Evolutionary conservation across 2,888 invertebrate genomes (phyloP).

Genomic region (Rhimphoctona megacephalus): DNA sequence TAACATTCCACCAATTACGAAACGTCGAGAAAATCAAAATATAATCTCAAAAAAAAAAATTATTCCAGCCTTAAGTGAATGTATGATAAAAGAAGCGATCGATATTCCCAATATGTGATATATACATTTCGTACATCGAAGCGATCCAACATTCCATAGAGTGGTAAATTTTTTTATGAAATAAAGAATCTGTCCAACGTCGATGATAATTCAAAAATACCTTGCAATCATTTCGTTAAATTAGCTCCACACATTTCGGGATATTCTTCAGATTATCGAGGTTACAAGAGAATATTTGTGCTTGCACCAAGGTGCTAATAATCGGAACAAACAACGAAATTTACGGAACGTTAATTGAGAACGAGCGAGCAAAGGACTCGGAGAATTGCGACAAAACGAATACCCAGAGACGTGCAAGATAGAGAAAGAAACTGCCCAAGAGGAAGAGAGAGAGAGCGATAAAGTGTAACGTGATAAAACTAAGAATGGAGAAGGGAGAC

Average conservation of each 20-base stretch:
- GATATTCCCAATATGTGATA: neutral
- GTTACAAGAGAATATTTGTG: conserved; percentile 9
- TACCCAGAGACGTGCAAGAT: conserved; percentile 14
- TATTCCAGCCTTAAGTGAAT: too few relatives aligned
- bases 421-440: neutral
- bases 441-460: conserved; percentile 14
- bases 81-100: neutral
- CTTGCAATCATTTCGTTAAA: neutral
- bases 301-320: conserved; percentile 53
- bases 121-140: neutral
- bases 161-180: neutral
- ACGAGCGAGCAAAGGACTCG: conserved; percentile 33
- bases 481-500: conserved; percentile 72
- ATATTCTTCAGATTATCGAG: conserved; percentile 21
- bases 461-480: conserved; percentile 26
- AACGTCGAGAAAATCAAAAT: neutral
- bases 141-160: neutral
- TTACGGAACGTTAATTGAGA: conserved; percentile 62
- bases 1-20: conserved; percentile 10
- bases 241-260: conserved; percentile 15
- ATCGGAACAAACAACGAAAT: conserved; percentile 55
- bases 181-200: neutral
- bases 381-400: conserved; percentile 37
- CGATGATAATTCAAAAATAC: neutral
- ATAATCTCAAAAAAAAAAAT: neutral